These are phyloP conservation scores for Leucosticte australis DNA, from an alignment of 2,113 vertebrate genomes.

Conservation along the genomic window DNA sequence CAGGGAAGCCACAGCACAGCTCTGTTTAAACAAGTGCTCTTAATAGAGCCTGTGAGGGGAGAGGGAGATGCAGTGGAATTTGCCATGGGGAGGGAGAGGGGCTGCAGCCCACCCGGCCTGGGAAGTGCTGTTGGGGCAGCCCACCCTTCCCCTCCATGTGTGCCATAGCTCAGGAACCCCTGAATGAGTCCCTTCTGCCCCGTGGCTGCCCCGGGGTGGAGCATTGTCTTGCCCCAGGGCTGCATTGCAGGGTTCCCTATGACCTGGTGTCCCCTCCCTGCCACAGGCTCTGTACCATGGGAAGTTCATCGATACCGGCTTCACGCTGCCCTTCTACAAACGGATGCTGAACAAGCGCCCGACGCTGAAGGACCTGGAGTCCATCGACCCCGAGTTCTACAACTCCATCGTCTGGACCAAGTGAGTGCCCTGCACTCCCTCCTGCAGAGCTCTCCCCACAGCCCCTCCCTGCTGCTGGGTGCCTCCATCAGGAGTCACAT, in stretches of 20 bases:
- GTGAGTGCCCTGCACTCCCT: constrained; percentile 70
- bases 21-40: constrained; percentile 58
- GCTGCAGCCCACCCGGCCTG: background rate
- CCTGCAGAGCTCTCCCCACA: background rate
- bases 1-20: constrained; percentile 56
- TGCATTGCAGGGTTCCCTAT: fast-evolving
- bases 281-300: constrained; percentile 91
- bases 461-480: background rate
- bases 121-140: background rate
- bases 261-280: background rate
- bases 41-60: constrained; percentile 31
- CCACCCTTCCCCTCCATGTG: fast-evolving
- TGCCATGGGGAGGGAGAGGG: background rate
- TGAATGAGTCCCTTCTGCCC: background rate
- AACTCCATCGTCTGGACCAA: constrained; percentile 99
- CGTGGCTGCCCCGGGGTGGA: fast-evolving
- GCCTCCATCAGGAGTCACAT: background rate
- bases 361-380: constrained; percentile 96
- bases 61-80: constrained; percentile 16
- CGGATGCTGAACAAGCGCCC: constrained; percentile 97
- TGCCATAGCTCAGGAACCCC: fast-evolving
- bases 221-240: fast-evolving
- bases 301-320: constrained; percentile 98
- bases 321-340: constrained; percentile 98
- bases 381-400: constrained; percentile 96